Base-by-base conservation (phyloP, 2,797 vertebrate genomes). In the Labeo calbasu region DNA sequence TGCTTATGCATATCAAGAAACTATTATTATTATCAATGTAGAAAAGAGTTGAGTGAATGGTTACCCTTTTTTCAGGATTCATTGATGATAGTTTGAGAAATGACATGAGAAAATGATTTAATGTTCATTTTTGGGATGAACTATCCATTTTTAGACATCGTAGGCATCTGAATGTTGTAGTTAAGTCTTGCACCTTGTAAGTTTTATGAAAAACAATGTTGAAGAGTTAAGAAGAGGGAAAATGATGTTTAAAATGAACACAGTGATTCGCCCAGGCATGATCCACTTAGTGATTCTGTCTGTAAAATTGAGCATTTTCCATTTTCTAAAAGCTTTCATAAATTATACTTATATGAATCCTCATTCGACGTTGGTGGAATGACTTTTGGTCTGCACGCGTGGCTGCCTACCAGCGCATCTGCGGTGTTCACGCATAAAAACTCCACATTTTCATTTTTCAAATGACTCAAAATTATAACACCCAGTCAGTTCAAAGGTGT, bases 401-500 rank as follows among this genome's bases (percentile, higher is more conserved):
- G 4, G 21, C 55, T 75, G 70, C 7, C 46, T 61, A 25, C 4
- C 4, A 12, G 59, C 32, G 3, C 48, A 51, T 43, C 48, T 8
- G 11, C 10, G 3, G 21, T 77, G 50, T 77, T 77, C 12, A 46
- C 4, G 4, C 50, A 43, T 68, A 21, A 73, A 69, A 57, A 76
- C n/a, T 66, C 81, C 28, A 53, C 71, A 43, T 66, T 75, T 83
- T 83, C 15, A 25, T 66, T 46, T 76, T 83, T 32, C 36, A 46
- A 77, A 69, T 32, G 73, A 69, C 48, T 66, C 61, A 43, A 59
- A 77, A 71, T 82, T 40, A 63, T 51, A 76, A 75, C 79, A 68
- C 61, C 79, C 79, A 50, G 72, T 48, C 71, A 66, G 84, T 88
- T 88, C 86, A 88, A 87, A 88, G 88, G 88, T 87, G 84, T 79